phyloP scores from a whole-genome alignment of 2,888 invertebrate species.

The Trichopoda pennipes region DNA sequence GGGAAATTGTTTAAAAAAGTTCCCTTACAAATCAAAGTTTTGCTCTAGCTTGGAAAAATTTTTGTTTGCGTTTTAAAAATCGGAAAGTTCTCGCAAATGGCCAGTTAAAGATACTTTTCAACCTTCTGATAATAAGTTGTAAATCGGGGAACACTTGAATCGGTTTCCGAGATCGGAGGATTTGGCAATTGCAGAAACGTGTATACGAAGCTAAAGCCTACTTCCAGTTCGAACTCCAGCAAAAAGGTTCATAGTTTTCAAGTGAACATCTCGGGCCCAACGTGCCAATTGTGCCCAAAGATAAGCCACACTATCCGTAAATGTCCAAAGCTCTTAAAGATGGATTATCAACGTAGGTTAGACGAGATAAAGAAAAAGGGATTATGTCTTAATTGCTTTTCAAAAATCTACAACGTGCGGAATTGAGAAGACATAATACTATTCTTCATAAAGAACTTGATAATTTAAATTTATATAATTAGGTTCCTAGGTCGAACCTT shows the following conservation, averaged over 20 bases:
- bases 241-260: neutral
- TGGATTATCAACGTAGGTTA: neutral
- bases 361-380: neutral
- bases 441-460: neutral
- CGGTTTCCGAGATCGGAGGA: neutral
- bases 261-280: neutral
- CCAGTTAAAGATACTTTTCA: no score
- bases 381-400: neutral
- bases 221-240: neutral
- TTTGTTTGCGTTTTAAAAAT: no score
- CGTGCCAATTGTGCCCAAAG: neutral
- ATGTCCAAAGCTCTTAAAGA: neutral
- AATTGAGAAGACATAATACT: neutral
- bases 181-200: no score
- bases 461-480: neutral
- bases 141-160: neutral
- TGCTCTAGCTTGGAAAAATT: no score
- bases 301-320: neutral
- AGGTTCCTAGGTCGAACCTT: neutral
- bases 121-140: no score
- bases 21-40: no score
- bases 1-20: no score
- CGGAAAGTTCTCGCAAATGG: no score
- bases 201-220: neutral
- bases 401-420: neutral